Percentiles rank a stretch among this genome's conserved stretches.
Conservation (phyloP, 2,888 invertebrate genomes). For the Heliconius charithonia region DNA sequence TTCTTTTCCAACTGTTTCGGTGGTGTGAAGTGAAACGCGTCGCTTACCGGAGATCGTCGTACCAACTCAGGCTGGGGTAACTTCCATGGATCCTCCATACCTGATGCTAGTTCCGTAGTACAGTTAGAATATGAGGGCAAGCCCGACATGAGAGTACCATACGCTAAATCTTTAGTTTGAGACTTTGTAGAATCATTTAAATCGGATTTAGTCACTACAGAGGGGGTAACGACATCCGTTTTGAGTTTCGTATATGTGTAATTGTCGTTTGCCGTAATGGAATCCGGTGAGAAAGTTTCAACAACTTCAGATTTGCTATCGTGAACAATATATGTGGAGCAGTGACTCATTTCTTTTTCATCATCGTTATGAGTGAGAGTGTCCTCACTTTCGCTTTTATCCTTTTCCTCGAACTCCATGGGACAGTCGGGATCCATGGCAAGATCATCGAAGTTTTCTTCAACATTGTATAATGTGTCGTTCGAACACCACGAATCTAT, state of each 20-base stretch:
- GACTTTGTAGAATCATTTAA: conserved; percentile 68
- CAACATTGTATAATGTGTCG: conserved; percentile 86
- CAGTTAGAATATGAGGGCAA: conserved; percentile 74
- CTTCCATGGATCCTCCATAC: conserved; percentile 67
- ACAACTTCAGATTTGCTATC: conserved; percentile 72
- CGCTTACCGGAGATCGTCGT: conserved; percentile 63
- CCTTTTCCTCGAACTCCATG: conserved; percentile 60
- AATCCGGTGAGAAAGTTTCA: conserved; percentile 75
- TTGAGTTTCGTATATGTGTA: conserved; percentile 74
- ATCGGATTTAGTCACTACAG: conserved; percentile 65
- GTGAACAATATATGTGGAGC: conserved; percentile 75
- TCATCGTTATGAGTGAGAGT: conserved; percentile 75
- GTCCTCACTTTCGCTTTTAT: conserved; percentile 71
- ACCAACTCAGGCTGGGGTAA: conserved; percentile 70
- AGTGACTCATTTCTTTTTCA: conserved; percentile 68
- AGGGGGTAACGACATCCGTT: conserved; percentile 63
- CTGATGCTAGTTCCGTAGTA: conserved; percentile 67
- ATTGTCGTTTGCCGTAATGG: conserved; percentile 73
- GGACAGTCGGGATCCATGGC: conserved; percentile 70
- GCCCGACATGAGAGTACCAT: conserved; percentile 71
- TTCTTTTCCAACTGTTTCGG: conserved; percentile 54
- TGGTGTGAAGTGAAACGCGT: conserved; percentile 58
- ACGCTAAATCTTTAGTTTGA: conserved; percentile 73
- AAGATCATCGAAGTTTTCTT: conserved; percentile 82
- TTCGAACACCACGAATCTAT: conserved; percentile 87